Evolutionary conservation across 2,888 invertebrate genomes (phyloP), one percentile per base, ranked within the genome.

Genomic region (Hirtodrosophila cameraria): DNA sequence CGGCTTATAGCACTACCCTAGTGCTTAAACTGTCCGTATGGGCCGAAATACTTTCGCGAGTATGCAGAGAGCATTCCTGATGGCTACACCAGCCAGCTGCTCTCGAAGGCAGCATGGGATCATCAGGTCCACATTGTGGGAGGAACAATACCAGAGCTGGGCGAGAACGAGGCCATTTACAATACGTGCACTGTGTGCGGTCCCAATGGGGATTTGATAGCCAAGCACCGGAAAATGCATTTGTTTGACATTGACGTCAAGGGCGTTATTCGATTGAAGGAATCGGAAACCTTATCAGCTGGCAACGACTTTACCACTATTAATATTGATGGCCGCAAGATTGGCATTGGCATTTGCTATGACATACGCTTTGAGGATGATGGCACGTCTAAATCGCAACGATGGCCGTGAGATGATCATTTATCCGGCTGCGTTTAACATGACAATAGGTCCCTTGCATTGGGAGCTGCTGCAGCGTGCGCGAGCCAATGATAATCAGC

Each of bases 241-340:
- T 92, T 99, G 39, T 99, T 99, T 91, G 98, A 99, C 91, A 98
- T 99, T 79, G 96, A 98, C 89, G 95, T 99, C 46, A 97, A 97
- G 45, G 96, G 95, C 33, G 95, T 96, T 87, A 96, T 98, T n/a
- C 94, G 94, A 0, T 98, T 99, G 89, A 95, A 96, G 85, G 99
- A 99, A 90, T 98, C 98, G 0, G 96, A 97, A 55, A 94, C 94
- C 0, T 91, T 99, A 1, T 93, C 93, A 13, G 92, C 96, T 0
- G 99, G 98, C 0, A 92, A 94, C 84, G 90, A 93, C 3, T 91
- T 97, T 46, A 94, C 95, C 0, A 94, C 93, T 0, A 95, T 98
- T 86, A 92, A 95, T 27, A 93, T 94, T 11, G 93, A 94, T 49
- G 93, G 93, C 0, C 91, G 93, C 13, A 96, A 94, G 91, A 92